Evolutionary conservation across 2,797 vertebrate genomes (phyloP), one percentile per base, ranked within the genome.

Genomic region (Tympanoctomys barrerae): DNA sequence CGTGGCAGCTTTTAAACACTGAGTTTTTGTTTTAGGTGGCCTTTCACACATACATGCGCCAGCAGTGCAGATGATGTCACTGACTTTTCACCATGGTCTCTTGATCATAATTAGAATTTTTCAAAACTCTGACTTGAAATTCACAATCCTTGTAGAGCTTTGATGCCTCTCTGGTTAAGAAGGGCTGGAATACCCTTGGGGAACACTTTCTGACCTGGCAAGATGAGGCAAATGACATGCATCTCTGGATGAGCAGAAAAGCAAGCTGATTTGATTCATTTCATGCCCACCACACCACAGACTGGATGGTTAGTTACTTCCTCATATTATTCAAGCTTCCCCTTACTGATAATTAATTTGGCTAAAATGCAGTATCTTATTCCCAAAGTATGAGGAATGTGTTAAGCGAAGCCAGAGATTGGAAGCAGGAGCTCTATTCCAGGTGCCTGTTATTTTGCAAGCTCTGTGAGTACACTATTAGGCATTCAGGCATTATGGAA

Each of bases 101-200:
- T 94, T 79, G 39, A 89, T 89, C 28, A n/a, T 92, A 95, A 96
- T 90, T 86, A 95, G 8, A 80, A 61, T n/a, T 78, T 68, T 22
- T 84, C n/a, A 81, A 71, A 88, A 90, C 5, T 21, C 39, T n/a
- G 16, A 71, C 14, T 82, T 87, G 90, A 89, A 92, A 89, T 91
- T 73, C 1, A 87, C 12, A 91, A 22, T 42, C 31, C n/a, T 14
- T 10, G 0, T 10, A 0, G 84, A 26, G 68, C 62, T 92, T 77
- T 95, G 90, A 96, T 78, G 42, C 46, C 94, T 97, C 78, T 87
- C 3, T 95, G 84, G 66, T 88, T 97, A 90, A 57, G 61, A 96
- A 91, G 77, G 75, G 52, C 92, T 91, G 80, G 66, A 94, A 85
- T 19, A 96, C 9, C 83, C 78, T 79, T 91, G 77, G 83, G 77